These are phyloP conservation scores for Solenodon paradoxus DNA, from an alignment of 2,113 vertebrate species.

Conservation along the genomic window DNA sequence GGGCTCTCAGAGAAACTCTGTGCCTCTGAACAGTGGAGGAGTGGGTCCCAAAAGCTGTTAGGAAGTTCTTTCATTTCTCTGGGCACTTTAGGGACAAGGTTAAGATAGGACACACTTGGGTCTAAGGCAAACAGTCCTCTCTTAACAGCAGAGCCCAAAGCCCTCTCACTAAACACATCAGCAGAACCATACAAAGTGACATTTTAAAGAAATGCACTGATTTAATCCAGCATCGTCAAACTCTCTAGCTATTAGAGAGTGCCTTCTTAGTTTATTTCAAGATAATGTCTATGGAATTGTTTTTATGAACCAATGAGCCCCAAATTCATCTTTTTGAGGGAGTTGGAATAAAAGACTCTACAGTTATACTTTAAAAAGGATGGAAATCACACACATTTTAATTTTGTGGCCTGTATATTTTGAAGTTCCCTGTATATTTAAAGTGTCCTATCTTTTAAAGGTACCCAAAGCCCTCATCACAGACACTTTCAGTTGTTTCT, in stretches of 20 bases:
- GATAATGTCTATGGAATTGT: background rate
- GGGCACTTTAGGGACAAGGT: background rate
- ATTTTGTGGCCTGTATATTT: background rate
- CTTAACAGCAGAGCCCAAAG: background rate
- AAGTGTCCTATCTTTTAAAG: background rate
- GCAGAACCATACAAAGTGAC: background rate
- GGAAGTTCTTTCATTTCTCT: background rate
- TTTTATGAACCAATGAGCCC: background rate
- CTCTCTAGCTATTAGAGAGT: background rate
- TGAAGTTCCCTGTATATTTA: background rate
- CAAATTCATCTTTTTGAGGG: background rate
- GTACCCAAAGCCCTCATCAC: background rate
- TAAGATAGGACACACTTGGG: background rate
- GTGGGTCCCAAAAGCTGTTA: accelerated
- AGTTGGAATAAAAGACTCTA: background rate
- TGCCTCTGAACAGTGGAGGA: too few species aligned
- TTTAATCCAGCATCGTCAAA: background rate
- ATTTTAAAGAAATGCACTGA: background rate
- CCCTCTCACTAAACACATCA: background rate
- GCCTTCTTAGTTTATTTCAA: background rate
- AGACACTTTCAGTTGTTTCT: background rate
- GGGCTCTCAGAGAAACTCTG: background rate
- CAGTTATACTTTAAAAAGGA: background rate
- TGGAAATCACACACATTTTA: background rate
- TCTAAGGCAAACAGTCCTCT: background rate